Evolutionary conservation across 2,113 vertebrate genomes (phyloP).

Genomic region (Monarcha castaneiventris): DNA sequence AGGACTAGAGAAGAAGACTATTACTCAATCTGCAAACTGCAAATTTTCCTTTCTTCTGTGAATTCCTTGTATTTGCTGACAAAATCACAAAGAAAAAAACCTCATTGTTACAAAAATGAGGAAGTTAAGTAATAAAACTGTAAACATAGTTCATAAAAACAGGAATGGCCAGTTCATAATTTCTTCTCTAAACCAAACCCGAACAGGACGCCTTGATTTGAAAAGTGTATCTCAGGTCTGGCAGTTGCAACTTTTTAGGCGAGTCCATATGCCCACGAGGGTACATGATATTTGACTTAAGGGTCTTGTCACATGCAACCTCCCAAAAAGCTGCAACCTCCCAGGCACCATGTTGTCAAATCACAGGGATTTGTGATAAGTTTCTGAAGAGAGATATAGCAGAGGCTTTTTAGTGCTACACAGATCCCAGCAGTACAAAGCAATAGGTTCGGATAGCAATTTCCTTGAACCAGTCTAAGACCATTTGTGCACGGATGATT

Average conservation of each 20-base stretch:
- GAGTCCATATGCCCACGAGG: not conserved
- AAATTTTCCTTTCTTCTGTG: conserved; percentile 17
- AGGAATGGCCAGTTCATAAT: not conserved
- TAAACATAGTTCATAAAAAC: conserved; percentile 29
- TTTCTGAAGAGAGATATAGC: not conserved
- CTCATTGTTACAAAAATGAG: not conserved
- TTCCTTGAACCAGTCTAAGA: not conserved
- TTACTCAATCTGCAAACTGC: not conserved
- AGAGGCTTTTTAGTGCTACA: not conserved
- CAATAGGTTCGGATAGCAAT: not conserved
- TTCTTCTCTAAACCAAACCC: not conserved
- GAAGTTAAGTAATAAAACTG: not conserved
- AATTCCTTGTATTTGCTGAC: conserved; percentile 23
- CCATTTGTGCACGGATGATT: not conserved
- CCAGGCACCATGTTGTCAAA: not conserved
- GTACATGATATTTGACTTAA: not conserved
- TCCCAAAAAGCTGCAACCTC: not conserved
- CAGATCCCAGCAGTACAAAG: not conserved
- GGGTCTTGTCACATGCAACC: not conserved
- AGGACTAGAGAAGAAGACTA: not conserved
- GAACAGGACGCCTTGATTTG: not conserved
- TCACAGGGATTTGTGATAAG: not conserved
- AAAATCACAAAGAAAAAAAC: conserved; percentile 24
- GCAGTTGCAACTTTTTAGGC: not conserved
- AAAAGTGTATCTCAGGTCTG: not conserved